phyloP scores from a whole-genome alignment of 2,888 invertebrate species.

The Cosmopolites sordidus region DNA sequence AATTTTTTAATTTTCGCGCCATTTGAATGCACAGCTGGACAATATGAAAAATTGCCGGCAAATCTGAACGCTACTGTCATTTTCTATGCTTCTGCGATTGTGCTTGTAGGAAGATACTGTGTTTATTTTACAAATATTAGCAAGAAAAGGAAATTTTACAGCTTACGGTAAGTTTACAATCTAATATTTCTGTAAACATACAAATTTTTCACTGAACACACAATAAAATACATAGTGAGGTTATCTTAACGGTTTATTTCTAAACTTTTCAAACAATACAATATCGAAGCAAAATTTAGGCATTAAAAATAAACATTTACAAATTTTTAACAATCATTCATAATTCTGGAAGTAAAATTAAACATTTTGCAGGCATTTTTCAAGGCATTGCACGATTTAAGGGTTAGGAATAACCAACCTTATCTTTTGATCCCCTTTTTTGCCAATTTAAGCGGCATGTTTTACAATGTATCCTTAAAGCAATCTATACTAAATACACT shows the following conservation, averaged over 20 bases:
- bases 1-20: too few relatives aligned
- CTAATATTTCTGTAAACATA: background rate
- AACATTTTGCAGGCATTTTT: background rate
- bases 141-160: too few relatives aligned
- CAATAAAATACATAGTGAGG: slow-evolving; percentile 5
- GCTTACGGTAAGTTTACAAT: background rate
- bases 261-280: slow-evolving; percentile 3
- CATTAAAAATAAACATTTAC: slow-evolving; percentile 2
- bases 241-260: slow-evolving; percentile 12
- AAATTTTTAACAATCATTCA: slow-evolving; percentile 1
- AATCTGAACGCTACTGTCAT: too few relatives aligned
- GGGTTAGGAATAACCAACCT: background rate
- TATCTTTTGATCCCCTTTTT: slow-evolving; percentile 4
- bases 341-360: background rate
- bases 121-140: too few relatives aligned
- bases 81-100: too few relatives aligned
- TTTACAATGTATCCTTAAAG: background rate
- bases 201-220: background rate
- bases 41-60: too few relatives aligned
- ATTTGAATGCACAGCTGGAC: too few relatives aligned
- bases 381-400: background rate
- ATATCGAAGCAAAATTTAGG: slow-evolving; percentile 4
- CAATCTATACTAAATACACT: too few relatives aligned
- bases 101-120: too few relatives aligned
- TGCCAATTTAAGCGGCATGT: background rate